Base-by-base conservation (phyloP, 2,797 vertebrate species). In the Protosalanx chinensis region DNA sequence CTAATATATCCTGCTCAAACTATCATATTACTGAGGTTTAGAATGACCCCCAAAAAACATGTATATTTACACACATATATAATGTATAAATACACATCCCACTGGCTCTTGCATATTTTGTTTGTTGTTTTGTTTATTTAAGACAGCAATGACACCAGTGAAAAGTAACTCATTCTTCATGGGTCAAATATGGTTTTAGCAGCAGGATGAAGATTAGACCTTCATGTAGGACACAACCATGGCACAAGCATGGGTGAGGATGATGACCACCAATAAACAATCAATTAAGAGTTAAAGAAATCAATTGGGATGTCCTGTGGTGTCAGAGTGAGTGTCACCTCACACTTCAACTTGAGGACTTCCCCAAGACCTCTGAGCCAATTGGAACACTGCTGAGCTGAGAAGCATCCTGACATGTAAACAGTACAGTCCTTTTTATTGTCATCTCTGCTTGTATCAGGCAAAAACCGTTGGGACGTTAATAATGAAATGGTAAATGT, bases 401-500 rank as follows among this genome's bases (percentile, higher is more conserved):
- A 78, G 76, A 74, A 81, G 66, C 70, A 79, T 71, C 58, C 79
- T 79, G 74, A 29, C 74, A 70, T 63, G 29, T 73, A 76, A 82
- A 79, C 67, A 81, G 61, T 69, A 67, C 78, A 77, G 61, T 69
- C 72, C 72, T 65, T 71, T 73, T 79, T 84, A 68, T 58, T 79
- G 84, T 74, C 71, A 72, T 76, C 67, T 76, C 63, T 57, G 65
- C 37, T 70, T 27, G 0, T 33, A 27, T 70, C 72, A 72, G 75
- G 72, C 80, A 78, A 79, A 87, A 81, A 46, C 41, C 86, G 84
- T 84, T 76, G 79, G 69, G 58, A 75, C 81, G 79, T 83, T 89
- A 88, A 90, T 88, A 83, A 87, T 84, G 83, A 82, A 85, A 89
- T 76, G 66, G 75, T 82, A 86, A 88, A 89, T 88, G 77, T 87